Evolutionary conservation across 2,797 vertebrate species (phyloP), one percentile per base, ranked within the genome.

Genomic region (Pipistrellus pipistrellus): DNA sequence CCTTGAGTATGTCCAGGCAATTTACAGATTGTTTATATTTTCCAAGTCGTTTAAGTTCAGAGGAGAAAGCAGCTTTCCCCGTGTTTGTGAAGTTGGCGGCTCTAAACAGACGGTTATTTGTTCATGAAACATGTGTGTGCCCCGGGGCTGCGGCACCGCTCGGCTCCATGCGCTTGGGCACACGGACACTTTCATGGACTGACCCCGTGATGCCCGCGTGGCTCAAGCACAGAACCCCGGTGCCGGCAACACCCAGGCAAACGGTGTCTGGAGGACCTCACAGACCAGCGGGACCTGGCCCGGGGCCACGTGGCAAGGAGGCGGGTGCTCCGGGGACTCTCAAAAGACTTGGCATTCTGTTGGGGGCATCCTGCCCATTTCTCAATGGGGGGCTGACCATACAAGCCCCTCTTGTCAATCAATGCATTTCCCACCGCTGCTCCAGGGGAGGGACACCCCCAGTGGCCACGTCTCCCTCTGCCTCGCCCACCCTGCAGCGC

Each of bases 21-120:
- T 95, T 92, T 93, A 93, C 81, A 90, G 96, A 95, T 38, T 93
- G 71, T 85, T 48, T 83, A 46, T 41, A 32, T 82, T 84, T 84
- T 6, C 72, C 69, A 88, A 90, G 77, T 73, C 38, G 85, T 91
- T 95, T 94, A 88, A 88, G 81, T 91, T 96, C 80, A 86, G 89
- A 93, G 81, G 80, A 97, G 93, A 97, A 95, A 90, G 90, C 15
- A 3, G 64, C 83, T 92, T 88, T 93, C 89, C 93, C 71, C 77
- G 75, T 46, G 55, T 82, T 35, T 72, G 48, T 27, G 78, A 94
- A 44, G 80, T 13, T 82, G 82, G 78, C 35, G 0, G 5, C 68
- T 94, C 72, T 69, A 48, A 95, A 72, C 13, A 95, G 92, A 88
- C 83, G 72, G 85, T 93, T 38, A 66, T 68, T 91, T 82, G 90